These are phyloP conservation scores for Zoanthus sociatus DNA, from an alignment of 92 coral and sea anemone species.

Conservation along the genomic window DNA sequence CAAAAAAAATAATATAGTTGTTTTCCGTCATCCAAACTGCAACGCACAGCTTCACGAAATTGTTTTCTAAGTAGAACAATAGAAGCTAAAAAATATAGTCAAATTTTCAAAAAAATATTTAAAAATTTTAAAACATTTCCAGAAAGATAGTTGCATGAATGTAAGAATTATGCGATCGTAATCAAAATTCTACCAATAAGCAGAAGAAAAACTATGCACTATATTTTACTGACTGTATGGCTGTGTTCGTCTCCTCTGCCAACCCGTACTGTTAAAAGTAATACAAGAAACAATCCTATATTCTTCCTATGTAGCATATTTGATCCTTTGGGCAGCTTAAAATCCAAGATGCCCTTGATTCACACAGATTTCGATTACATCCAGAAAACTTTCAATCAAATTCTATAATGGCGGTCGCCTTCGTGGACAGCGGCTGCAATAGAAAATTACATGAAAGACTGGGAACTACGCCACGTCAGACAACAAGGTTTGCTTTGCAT, in stretches of 20 bases:
- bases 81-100: not conserved
- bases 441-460: constrained; percentile 50
- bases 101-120: not conserved
- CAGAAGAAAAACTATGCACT: not conserved
- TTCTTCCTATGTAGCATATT: constrained; percentile 67
- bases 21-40: not conserved
- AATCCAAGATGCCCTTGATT: constrained; percentile 65
- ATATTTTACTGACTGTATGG: constrained; percentile 84
- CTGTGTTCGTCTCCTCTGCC: constrained; percentile 96
- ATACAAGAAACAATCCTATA: constrained; percentile 66
- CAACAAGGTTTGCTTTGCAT: constrained; percentile 52
- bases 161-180: not conserved
- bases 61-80: not conserved
- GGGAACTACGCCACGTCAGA: constrained; percentile 94
- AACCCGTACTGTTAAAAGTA: constrained; percentile 65
- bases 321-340: constrained; percentile 49
- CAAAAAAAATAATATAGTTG: not conserved
- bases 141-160: not conserved
- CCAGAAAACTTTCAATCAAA: constrained; percentile 4
- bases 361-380: constrained; percentile 56
- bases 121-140: not conserved
- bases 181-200: constrained; percentile 1
- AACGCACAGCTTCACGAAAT: not conserved
- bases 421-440: constrained; percentile 77
- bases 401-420: constrained; percentile 87